Evolutionary conservation across 2,113 vertebrate genomes (phyloP), one percentile per base, ranked within the genome.

Genomic region (Gasterosteus aculeatus): DNA sequence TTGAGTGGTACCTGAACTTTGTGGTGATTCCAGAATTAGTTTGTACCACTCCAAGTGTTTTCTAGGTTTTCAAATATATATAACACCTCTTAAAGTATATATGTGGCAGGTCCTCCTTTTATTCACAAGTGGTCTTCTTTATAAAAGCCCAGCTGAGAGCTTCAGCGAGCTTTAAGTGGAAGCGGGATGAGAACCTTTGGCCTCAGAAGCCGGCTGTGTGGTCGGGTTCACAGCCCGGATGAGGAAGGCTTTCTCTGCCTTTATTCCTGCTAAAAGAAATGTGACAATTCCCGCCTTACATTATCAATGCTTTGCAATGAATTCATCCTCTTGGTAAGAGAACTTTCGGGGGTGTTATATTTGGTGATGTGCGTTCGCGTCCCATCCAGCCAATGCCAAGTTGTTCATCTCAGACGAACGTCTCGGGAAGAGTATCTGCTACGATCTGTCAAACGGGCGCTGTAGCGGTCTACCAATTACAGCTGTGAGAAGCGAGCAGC

Each of bases 401-500:
- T 87, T 75, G 87, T 77, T 89, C 81, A 81, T 86, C 81, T 88
- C 87, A 62, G 82, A 78, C 85, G 82, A 80, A 81, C 72, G 80
- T 85, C 85, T 81, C 16, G 15, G 66, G 19, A 63, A 84, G 86
- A 82, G 82, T 78, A 81, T 77, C 87, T 80, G 72, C 76, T 81
- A 33, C 85, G 68, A 86, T 87, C 76, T 92, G 91, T 91, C 91
- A 90, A 51, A 56, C 0, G 65, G 53, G 19, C 72, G 80, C 81
- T 62, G 81, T 72, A 73, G 60, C 56, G 78, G 79, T 86, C 85
- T 47, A 88, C 90, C 91, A 92, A 92, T 92, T 92, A 92, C 80
- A 81, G 86, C 80, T 49, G 60, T 35, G 87, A 82, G 87, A 64
- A 69, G 80, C 11, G 70, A 84, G 85, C 75, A 81, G 87, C 90